phyloP scores from a whole-genome alignment of 2,113 vertebrate genomes.

The Sigmodon hispidus region DNA sequence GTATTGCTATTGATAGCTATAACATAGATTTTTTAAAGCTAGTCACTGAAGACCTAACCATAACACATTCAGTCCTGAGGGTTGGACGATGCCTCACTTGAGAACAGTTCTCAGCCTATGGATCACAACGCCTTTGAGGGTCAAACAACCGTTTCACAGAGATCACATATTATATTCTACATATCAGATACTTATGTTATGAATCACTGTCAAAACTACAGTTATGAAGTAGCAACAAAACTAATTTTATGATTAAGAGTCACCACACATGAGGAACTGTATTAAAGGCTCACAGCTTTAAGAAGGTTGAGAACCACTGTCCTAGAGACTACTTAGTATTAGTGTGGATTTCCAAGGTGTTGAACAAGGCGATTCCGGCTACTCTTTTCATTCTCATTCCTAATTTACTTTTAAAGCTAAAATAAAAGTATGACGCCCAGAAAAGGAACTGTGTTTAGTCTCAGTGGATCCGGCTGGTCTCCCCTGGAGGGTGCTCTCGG shows the following conservation, averaged over 20 bases:
- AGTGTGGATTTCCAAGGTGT: not conserved
- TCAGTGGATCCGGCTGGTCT: not conserved
- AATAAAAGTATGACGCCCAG: conserved; percentile 6
- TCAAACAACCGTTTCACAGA: not conserved
- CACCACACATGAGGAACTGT: not conserved
- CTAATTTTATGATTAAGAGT: not conserved
- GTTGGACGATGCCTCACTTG: not conserved
- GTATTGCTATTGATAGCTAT: not conserved
- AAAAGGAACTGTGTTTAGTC: not conserved
- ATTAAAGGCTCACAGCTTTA: not conserved
- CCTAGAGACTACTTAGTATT: not conserved
- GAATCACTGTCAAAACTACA: not conserved
- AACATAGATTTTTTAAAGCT: not conserved
- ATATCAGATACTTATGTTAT: not conserved
- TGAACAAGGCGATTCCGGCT: not conserved
- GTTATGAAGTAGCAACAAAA: not conserved
- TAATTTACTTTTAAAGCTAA: conserved; percentile 36
- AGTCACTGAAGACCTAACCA: not conserved
- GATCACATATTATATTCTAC: not conserved
- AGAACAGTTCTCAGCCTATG: too few relatives aligned
- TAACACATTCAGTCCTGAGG: not conserved
- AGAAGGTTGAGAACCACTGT: not conserved
- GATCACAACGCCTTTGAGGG: not conserved
- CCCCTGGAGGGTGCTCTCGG: fast-evolving
- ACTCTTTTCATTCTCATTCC: conserved; percentile 36